Evolutionary conservation across 2,888 invertebrate genomes (phyloP).

Genomic region (Dynastes hyllus): DNA sequence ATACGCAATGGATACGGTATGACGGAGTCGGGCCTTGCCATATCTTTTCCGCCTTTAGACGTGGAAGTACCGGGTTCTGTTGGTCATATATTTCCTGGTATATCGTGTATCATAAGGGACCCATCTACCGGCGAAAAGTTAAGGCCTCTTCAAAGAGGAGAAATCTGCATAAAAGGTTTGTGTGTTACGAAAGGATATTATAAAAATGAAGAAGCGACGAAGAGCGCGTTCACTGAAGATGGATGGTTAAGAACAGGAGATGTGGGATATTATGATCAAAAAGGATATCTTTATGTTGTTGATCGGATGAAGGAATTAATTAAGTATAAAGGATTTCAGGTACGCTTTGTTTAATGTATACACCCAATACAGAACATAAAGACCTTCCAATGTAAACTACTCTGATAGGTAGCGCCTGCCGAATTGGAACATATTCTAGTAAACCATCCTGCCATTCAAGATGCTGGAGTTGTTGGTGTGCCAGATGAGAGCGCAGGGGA

Average conservation of each 20-base stretch:
- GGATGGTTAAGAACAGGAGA: conserved; percentile 89
- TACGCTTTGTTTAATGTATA: neutral
- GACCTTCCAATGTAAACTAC: neutral
- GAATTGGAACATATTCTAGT: conserved; percentile 88
- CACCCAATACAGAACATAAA: neutral
- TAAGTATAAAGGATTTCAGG: conserved; percentile 91
- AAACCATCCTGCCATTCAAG: conserved; percentile 81
- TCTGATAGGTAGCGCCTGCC: conserved; percentile 79
- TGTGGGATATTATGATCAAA: conserved; percentile 85
- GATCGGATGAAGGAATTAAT: conserved; percentile 93
- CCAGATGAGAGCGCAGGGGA: conserved; percentile 85
- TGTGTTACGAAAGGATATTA: conserved; percentile 78
- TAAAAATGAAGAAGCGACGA: conserved; percentile 79
- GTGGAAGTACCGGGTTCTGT: conserved; percentile 75
- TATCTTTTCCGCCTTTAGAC: conserved; percentile 66
- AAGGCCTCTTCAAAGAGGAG: conserved; percentile 81
- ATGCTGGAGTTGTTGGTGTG: conserved; percentile 88
- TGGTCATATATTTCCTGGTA: conserved; percentile 77
- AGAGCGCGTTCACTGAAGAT: conserved; percentile 77
- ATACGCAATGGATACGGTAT: conserved; percentile 81
- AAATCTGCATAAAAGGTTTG: conserved; percentile 86
- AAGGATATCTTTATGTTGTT: conserved; percentile 86
- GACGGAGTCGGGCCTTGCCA: conserved; percentile 81
- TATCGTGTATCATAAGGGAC: conserved; percentile 78
- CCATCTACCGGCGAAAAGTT: conserved; percentile 77